A percentile compares a stretch with the other conserved stretches of the same genome.
These are phyloP conservation scores for Suillia variegata DNA, from an alignment of 2,888 invertebrate species.

Conservation along the genomic window DNA sequence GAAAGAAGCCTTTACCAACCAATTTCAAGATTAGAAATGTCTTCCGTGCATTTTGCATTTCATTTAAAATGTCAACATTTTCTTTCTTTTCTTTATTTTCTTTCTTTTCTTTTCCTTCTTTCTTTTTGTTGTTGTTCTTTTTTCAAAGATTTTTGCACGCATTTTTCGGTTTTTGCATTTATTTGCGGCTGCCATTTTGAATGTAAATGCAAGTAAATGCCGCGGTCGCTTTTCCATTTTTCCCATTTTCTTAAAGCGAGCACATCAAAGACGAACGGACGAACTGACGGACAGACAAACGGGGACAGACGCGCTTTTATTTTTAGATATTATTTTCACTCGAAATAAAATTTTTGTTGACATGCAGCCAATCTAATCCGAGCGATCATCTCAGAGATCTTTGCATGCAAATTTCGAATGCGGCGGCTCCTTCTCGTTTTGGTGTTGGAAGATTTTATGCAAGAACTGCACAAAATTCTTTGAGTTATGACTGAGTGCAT, in stretches of 20 bases:
- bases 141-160: not conserved
- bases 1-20: no score
- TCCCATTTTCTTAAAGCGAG: no score
- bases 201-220: no score
- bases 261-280: not conserved
- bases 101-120: no score
- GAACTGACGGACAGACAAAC: no score
- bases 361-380: not conserved
- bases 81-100: no score
- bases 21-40: constrained; percentile 5
- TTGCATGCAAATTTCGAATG: not conserved
- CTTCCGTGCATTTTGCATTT: constrained; percentile 1
- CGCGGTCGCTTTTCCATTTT: not conserved
- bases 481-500: no score
- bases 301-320: not conserved
- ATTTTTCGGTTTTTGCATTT: not conserved
- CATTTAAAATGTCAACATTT: constrained; percentile 28
- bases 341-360: not conserved
- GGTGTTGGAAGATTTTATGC: constrained; percentile 40
- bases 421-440: not conserved
- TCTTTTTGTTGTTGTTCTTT: no score
- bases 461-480: constrained; percentile 32
- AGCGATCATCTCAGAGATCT: no score
- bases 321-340: not conserved
- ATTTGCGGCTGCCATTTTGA: constrained; percentile 11